A percentile compares a stretch with the other conserved stretches of the same genome.
These are phyloP conservation scores for Enteromius fasciolatus DNA, from an alignment of 2,797 vertebrate species.

Conservation along the genomic window DNA sequence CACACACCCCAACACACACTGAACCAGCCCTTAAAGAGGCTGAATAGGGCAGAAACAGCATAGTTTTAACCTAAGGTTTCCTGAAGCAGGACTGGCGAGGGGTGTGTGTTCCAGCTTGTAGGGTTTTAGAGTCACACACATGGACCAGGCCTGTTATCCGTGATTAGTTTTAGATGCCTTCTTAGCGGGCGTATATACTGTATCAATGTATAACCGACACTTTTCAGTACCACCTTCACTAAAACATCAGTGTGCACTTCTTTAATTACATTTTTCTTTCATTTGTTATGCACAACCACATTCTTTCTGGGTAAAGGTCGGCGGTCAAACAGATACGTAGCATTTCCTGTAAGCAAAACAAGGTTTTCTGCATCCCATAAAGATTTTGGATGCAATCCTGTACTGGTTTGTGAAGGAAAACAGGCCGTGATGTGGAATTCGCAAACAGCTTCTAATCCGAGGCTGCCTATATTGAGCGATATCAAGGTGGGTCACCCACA, in stretches of 20 bases:
- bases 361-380: slow-evolving; percentile 15
- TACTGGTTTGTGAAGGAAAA: not conserved
- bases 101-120: slow-evolving; percentile 47
- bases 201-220: slow-evolving; percentile 72
- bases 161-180: slow-evolving; percentile 60
- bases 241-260: slow-evolving; percentile 34
- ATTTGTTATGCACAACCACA: slow-evolving; percentile 1
- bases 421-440: not conserved
- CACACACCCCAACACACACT: slow-evolving; percentile 11
- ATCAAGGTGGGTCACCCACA: slow-evolving; percentile 49
- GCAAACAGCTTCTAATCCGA: slow-evolving; percentile 33
- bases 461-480: slow-evolving; percentile 43
- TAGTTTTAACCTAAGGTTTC: slow-evolving; percentile 64
- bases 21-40: slow-evolving; percentile 45
- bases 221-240: slow-evolving; percentile 61
- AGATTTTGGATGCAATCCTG: not conserved
- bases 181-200: slow-evolving; percentile 59
- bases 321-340: slow-evolving; percentile 21
- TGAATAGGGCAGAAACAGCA: slow-evolving; percentile 68
- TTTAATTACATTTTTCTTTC: slow-evolving; percentile 16
- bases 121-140: slow-evolving; percentile 54
- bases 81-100: slow-evolving; percentile 29
- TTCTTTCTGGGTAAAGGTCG: not conserved
- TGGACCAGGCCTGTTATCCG: slow-evolving; percentile 49
- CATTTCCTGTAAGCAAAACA: slow-evolving; percentile 12